These are phyloP conservation scores for Cantharis rufa DNA, from an alignment of 2,888 invertebrate genomes.

Conservation along the genomic window DNA sequence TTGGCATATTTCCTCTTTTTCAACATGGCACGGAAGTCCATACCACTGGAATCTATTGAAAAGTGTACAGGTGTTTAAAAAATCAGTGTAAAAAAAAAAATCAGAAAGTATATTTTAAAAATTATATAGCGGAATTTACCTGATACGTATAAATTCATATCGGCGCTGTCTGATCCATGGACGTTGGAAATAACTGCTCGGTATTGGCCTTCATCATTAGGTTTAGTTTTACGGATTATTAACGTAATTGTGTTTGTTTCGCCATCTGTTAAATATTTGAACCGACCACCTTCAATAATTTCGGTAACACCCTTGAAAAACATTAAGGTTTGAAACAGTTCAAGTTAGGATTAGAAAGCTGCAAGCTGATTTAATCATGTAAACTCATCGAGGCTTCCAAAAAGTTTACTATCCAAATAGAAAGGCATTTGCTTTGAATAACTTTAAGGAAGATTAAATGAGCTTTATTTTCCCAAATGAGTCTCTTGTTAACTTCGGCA, in stretches of 20 bases:
- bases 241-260: constrained; percentile 90
- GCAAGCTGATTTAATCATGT: not conserved
- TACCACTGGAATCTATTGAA: constrained; percentile 86
- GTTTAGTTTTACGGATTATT: constrained; percentile 94
- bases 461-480: not conserved
- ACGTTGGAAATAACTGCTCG: constrained; percentile 89
- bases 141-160: constrained; percentile 95
- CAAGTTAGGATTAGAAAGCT: not conserved
- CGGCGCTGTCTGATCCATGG: constrained; percentile 94
- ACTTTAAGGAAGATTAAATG: not conserved
- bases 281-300: constrained; percentile 93
- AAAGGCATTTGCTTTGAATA: not conserved
- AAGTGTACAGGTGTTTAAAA: constrained; percentile 12
- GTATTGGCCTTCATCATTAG: constrained; percentile 96
- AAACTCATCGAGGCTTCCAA: not conserved
- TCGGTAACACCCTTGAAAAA: constrained; percentile 75
- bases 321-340: not conserved
- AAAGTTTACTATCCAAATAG: not conserved
- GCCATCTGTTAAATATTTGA: constrained; percentile 93
- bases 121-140: constrained; percentile 60
- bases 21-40: constrained; percentile 98
- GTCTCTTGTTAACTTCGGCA: too few species aligned
- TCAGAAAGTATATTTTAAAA: too few species aligned
- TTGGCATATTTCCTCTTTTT: constrained; percentile 95
- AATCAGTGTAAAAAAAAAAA: too few species aligned